Evolutionary conservation across 2,113 vertebrate species (phyloP), one percentile per base, ranked within the genome.

Genomic region (Plestiodon gilberti): DNA sequence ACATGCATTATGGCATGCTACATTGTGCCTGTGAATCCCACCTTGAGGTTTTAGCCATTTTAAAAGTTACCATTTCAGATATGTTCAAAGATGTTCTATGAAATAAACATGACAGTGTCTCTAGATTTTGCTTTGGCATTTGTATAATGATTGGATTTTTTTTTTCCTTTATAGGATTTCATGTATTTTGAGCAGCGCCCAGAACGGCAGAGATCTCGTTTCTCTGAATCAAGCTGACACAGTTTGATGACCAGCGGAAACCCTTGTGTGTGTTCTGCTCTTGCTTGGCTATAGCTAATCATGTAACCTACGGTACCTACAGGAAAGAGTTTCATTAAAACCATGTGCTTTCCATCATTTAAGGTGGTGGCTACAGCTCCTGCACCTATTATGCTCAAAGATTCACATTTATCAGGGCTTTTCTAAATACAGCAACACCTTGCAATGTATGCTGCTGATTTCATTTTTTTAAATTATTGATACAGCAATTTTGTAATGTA

Each of bases 151-250:
- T 7, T 67, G 80, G n/a, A n/a, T n/a, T 89, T 76, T 23, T 77
- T 23, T 77, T 73, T 83, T 89, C 80, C 3, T 3, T 84, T 86
- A 35, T 79, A 92, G 84, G 85, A 90, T 52, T 90, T 84, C 81
- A 59, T 91, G 75, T 93, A 89, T 78, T 92, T 89, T 89, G 82
- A 93, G 92, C 6, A 13, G 3, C n/a, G n/a, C 13, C 1, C 30
- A 3, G 14, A 1, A 1, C 9, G 43, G 20, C n/a, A 76, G 59
- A 40, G 23, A 30, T 3, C 7, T 38, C 33, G 35, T 6, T 33
- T 71, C 35, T 71, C 33, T 33, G 20, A 71, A 71, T 35, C 17
- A 33, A 18, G 35, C n/a, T 38, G 70, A 38, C n/a, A 14, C 18
- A 71, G 18, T 40, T n/a, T 70, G 67, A 33, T 33, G 14, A 15